These are phyloP conservation scores for Thysanoteuthis rhombus DNA, from an alignment of 2,888 invertebrate species.

Conservation along the genomic window DNA sequence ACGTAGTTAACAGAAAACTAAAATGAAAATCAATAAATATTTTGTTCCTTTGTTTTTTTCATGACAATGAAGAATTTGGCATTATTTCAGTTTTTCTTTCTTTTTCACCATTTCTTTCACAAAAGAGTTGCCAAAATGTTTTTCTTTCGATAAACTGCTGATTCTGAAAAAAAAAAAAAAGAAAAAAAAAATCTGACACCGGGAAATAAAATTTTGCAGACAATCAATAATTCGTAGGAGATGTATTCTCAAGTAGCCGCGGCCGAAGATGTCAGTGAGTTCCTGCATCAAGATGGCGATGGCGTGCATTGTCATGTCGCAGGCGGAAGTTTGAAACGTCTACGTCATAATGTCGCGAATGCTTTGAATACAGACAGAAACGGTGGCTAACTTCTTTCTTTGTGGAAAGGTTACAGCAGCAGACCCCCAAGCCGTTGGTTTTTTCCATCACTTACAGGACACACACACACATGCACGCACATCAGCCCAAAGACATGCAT, in stretches of 20 bases:
- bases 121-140: no score
- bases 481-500: background rate
- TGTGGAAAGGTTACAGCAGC: background rate
- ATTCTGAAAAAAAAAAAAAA: no score
- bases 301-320: background rate
- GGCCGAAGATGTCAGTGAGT: background rate
- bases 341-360: background rate
- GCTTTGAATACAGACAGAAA: background rate
- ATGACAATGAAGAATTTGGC: no score
- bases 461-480: background rate
- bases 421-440: background rate
- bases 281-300: background rate
- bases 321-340: background rate
- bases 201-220: background rate
- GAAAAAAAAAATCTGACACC: no score
- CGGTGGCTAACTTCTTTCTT: background rate
- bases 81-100: no score
- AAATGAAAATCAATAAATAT: no score
- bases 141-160: no score
- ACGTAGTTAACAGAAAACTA: no score
- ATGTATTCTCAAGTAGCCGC: background rate
- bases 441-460: background rate
- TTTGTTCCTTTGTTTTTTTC: no score
- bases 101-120: no score
- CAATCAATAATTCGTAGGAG: background rate